phyloP scores from a whole-genome alignment of 2,888 invertebrate species.

The Habroteleia sp. region DNA sequence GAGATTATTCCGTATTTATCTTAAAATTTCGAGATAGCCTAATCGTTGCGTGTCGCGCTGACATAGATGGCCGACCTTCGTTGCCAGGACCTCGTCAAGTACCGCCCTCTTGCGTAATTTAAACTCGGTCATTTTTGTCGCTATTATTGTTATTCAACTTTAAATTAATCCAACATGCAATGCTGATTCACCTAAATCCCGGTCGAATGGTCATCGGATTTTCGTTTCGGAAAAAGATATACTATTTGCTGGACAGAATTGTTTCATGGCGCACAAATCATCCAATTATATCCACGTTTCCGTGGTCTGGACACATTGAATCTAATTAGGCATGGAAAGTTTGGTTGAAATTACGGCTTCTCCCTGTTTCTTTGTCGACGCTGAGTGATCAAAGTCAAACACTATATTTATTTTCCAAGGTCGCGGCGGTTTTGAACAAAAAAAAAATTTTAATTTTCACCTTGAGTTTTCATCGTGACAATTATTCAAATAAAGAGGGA shows the following conservation, averaged over 20 bases:
- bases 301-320: background rate
- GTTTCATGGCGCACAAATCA: background rate
- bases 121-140: conserved; percentile 44
- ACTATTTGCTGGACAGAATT: no score
- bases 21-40: conserved; percentile 72
- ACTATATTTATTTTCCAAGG: background rate
- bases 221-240: background rate
- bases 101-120: conserved; percentile 42
- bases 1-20: conserved; percentile 74
- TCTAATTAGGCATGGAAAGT: conserved; percentile 4
- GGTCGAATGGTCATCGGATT: no score
- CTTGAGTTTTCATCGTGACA: background rate
- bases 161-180: conserved; percentile 46
- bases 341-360: conserved; percentile 7
- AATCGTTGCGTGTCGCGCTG: conserved; percentile 72
- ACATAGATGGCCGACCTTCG: conserved; percentile 62
- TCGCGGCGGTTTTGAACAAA: background rate
- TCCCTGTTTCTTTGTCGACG: background rate
- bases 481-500: conserved; percentile 16
- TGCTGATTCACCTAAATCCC: conserved; percentile 10
- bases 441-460: background rate
- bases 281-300: background rate
- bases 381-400: background rate
- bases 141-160: conserved; percentile 51
- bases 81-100: conserved; percentile 41